Percentiles rank a stretch among this genome's conserved stretches.
These are phyloP conservation scores for Oncorhynchus tshawytscha DNA, from an alignment of 2,113 vertebrate genomes.

Conservation along the genomic window DNA sequence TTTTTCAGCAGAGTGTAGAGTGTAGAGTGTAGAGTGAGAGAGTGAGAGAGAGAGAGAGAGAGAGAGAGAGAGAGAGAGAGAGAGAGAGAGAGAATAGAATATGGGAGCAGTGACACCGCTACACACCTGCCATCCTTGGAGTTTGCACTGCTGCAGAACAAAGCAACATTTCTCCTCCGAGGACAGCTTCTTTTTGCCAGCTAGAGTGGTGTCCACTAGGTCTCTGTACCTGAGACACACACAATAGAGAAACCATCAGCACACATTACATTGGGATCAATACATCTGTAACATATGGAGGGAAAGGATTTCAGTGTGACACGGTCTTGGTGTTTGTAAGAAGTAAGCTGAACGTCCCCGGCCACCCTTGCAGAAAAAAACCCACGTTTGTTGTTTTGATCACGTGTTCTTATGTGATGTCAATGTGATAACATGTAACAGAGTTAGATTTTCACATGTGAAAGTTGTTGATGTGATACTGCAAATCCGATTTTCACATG, in stretches of 20 bases:
- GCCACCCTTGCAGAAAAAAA: too few relatives aligned
- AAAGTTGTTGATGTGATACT: too few relatives aligned
- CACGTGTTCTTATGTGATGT: too few relatives aligned
- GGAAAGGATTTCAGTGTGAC: too few relatives aligned
- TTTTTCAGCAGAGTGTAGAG: neutral
- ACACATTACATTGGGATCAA: neutral
- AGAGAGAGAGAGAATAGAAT: neutral
- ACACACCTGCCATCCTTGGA: conserved; percentile 95
- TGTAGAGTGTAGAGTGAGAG: neutral
- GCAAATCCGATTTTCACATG: too few relatives aligned
- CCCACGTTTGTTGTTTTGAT: too few relatives aligned
- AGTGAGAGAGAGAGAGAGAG: too few relatives aligned
- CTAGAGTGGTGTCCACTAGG: conserved; percentile 74
- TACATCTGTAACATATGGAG: neutral
- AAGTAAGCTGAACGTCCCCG: too few relatives aligned
- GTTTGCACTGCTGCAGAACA: conserved; percentile 83
- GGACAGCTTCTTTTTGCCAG: conserved; percentile 75
- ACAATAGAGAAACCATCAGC: conserved; percentile 27
- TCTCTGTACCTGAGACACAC: conserved; percentile 81
- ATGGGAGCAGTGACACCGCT: neutral
- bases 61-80: neutral
- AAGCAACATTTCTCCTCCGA: conserved; percentile 81
- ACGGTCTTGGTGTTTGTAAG: too few relatives aligned
- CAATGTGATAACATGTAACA: too few relatives aligned
- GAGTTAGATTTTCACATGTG: too few relatives aligned